Base-by-base conservation (phyloP, 2,888 invertebrate genomes). In the Artemia sp. region DNA sequence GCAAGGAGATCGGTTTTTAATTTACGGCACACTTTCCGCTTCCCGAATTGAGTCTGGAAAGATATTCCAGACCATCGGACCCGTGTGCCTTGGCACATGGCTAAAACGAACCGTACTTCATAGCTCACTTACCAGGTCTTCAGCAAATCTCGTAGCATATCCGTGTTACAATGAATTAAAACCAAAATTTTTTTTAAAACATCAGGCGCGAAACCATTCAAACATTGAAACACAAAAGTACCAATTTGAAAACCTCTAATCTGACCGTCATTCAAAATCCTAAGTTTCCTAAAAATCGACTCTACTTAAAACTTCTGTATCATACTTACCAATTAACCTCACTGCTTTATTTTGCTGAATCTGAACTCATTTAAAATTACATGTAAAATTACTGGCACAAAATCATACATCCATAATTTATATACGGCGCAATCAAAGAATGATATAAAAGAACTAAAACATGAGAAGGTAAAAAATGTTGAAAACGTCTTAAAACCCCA, bases 261-360 rank as follows among this genome's bases (percentile, higher is more conserved):
- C 4, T 53, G 5, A 53, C 7, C 58, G 3, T 4, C 6, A 53
- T 53, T 53, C n/a, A 53, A 6, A n/a, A 14, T 53, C 7, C n/a
- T n/a, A 12, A n/a, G n/a, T n/a, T 12, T 53, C n/a, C 12, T 53
- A 7, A 53, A 53, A 53, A 53, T 53, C 14, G 58, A 53, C 58
- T 53, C 58, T n/a, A 53, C 58, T 53, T 53, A 53, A 53, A 53
- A 53, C 58, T 53, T 7, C 58, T 53, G 58, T 53, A 53, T 14
- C 58, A 53, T 53, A 53, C 58, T 53, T 53, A 53, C 38, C 6
- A 38, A 38, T 38, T 38, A 38, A 38, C 38, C 38, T 38, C 38
- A 38, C 38, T 38, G 38, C 38, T 38, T 38, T 38, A 38, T 38
- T 38, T 38, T 38, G 38, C 38, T 6, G 38, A 38, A 38, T 38